Percentiles rank a stretch among this genome's conserved stretches.
These are phyloP conservation scores for Proteles cristata DNA, from an alignment of 2,113 vertebrate genomes.

Conservation along the genomic window DNA sequence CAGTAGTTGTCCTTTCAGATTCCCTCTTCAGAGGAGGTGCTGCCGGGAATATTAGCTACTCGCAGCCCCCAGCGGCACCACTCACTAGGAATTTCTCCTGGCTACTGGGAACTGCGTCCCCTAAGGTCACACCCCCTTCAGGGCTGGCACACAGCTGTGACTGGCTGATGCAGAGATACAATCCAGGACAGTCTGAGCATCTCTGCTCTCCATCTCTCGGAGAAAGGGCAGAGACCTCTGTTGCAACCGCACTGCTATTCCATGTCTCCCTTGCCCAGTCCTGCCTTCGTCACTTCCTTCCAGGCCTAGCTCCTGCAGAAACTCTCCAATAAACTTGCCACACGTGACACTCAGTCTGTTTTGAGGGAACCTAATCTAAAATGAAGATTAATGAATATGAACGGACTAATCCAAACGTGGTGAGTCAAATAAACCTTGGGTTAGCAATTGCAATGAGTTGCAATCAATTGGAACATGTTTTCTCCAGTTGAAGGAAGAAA, in stretches of 20 bases:
- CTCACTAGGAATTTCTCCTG: background rate
- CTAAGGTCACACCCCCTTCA: background rate
- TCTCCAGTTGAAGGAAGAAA: slow-evolving; percentile 7
- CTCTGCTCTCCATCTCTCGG: background rate
- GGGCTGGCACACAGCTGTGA: background rate
- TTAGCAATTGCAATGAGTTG: slow-evolving; percentile 13
- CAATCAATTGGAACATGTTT: background rate
- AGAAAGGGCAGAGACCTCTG: background rate
- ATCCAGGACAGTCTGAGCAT: background rate
- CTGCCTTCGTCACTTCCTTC: background rate
- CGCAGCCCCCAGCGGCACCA: background rate
- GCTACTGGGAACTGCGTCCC: background rate
- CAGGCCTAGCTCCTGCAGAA: background rate
- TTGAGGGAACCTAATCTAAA: background rate
- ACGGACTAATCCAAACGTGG: background rate
- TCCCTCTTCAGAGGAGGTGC: background rate
- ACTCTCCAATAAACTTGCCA: background rate
- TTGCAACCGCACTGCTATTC: background rate
- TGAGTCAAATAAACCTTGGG: background rate
- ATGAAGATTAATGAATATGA: background rate
- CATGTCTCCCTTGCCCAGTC: background rate
- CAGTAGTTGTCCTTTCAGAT: background rate
- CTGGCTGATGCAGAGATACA: background rate
- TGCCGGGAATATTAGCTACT: background rate
- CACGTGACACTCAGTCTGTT: background rate